Evolutionary conservation across 2,113 vertebrate species (phyloP).

Genomic region (Phaethon lepturus): DNA sequence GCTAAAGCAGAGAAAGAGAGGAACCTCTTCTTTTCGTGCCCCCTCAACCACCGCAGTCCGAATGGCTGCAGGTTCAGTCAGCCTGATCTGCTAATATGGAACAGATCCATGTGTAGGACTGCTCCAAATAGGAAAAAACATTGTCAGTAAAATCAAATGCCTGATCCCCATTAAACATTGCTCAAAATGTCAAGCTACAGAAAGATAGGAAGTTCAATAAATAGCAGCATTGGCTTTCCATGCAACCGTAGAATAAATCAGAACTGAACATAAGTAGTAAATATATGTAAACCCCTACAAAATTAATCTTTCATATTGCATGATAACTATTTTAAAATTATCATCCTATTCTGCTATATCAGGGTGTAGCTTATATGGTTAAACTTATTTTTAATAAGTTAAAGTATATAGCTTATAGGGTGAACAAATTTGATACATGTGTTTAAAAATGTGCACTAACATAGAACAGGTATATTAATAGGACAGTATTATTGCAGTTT

Average conservation of each 20-base stretch:
- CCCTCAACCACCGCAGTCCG: not conserved
- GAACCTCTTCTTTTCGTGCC: not conserved
- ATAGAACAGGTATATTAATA: not conserved
- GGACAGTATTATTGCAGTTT: not conserved
- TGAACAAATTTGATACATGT: not conserved
- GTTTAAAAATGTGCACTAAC: not conserved
- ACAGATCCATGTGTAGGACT: not conserved
- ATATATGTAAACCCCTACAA: not conserved
- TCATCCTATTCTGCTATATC: not conserved
- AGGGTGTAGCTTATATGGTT: not conserved
- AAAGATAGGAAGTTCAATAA: not conserved
- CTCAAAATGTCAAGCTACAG: not conserved
- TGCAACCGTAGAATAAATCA: not conserved
- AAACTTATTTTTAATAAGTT: slow-evolving; percentile 11
- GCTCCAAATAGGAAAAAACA: not conserved
- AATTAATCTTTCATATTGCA: not conserved
- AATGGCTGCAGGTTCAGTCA: not conserved
- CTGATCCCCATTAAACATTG: not conserved
- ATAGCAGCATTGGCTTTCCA: not conserved
- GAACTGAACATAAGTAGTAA: not conserved
- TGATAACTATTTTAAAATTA: not conserved
- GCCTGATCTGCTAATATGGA: not conserved
- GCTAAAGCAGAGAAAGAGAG: not conserved
- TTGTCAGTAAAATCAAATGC: not conserved
- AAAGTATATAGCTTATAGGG: not conserved